phyloP scores from a whole-genome alignment of 2,797 vertebrate species.

The Botia kubotai region DNA sequence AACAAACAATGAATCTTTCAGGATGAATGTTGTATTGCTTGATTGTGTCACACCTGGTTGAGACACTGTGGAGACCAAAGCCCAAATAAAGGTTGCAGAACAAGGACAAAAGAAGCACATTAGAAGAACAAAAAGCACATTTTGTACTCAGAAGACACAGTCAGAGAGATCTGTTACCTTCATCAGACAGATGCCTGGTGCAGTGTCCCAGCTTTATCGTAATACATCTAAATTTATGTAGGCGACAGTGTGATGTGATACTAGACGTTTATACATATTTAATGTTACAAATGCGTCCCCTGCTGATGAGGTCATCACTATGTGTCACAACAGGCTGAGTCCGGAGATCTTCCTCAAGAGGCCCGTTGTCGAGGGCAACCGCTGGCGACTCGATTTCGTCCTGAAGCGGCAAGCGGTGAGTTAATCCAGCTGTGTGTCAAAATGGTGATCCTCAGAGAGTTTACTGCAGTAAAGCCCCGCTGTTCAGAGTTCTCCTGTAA shows the following conservation, averaged over 20 bases:
- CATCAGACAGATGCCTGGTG: conserved; percentile 55
- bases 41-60: no score
- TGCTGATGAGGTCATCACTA: conserved; percentile 12
- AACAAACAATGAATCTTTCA: no score
- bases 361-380: conserved; percentile 94
- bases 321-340: conserved; percentile 82
- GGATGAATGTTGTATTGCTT: no score
- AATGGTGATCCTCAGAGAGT: no score
- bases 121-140: neutral
- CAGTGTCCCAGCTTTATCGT: neutral
- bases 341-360: conserved; percentile 98
- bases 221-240: no score
- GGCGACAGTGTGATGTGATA: no score
- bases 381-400: conserved; percentile 91
- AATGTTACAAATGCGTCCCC: conserved; percentile 26
- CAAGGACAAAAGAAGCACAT: no score
- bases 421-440: conserved; percentile 45
- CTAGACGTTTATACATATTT: neutral
- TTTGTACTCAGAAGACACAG: conserved; percentile 48
- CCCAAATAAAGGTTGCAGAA: conserved; percentile 10
- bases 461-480: conserved; percentile 13
- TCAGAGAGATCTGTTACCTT: conserved; percentile 70
- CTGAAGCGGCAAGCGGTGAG: conserved; percentile 93
- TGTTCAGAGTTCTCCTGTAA: neutral
- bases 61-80: conserved; percentile 8